These are phyloP conservation scores for Chaetodon trifascialis DNA, from an alignment of 2,113 vertebrate genomes.

Conservation along the genomic window DNA sequence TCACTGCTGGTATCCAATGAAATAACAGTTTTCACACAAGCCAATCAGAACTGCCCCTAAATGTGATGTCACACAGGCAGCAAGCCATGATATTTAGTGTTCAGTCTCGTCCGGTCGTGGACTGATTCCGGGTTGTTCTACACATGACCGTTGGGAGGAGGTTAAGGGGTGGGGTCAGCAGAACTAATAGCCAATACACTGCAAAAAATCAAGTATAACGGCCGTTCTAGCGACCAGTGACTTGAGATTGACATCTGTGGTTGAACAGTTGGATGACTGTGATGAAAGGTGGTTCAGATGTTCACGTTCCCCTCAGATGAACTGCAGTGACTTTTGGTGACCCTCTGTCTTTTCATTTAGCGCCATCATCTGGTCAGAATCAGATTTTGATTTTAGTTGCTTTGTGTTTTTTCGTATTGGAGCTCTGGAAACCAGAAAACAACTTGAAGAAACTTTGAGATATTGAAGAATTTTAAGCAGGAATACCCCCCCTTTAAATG, in stretches of 20 bases:
- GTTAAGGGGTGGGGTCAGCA: background rate
- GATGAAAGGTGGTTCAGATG: background rate
- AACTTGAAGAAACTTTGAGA: background rate
- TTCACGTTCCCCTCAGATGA: background rate
- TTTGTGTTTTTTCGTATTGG: background rate
- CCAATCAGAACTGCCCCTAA: background rate
- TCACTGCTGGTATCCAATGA: background rate
- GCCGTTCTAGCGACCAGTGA: background rate
- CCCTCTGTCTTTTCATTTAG: background rate
- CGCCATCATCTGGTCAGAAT: background rate
- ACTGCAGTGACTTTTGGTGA: too few relatives aligned
- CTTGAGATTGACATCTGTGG: background rate
- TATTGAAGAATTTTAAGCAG: too few relatives aligned
- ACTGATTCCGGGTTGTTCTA: background rate
- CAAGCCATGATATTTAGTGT: background rate
- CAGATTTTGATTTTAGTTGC: background rate
- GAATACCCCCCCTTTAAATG: conserved; percentile 30
- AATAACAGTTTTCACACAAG: too few relatives aligned
- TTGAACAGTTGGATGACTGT: background rate
- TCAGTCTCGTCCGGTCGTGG: too few relatives aligned
- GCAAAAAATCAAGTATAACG: background rate
- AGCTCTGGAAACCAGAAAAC: background rate
- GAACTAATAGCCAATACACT: background rate
- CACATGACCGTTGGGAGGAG: background rate
- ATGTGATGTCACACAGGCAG: background rate